Evolutionary conservation across 2,888 invertebrate genomes (phyloP), one percentile per base, ranked within the genome.

Genomic region (Campaea margaritaria): DNA sequence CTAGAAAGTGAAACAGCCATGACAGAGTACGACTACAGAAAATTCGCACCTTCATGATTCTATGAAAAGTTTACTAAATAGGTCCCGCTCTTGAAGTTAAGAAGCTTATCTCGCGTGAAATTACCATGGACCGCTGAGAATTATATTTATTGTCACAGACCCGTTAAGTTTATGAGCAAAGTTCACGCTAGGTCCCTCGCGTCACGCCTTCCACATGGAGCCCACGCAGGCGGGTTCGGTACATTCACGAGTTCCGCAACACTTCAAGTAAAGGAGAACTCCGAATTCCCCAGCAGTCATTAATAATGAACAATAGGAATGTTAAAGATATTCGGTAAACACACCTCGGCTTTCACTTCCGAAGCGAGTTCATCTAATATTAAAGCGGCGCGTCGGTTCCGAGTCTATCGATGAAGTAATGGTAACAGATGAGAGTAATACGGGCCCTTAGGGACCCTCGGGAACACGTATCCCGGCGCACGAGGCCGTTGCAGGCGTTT

Each of bases 161-260:
- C 13, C 38, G 34, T 48, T 27, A 44, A 52, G 14, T 52, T 58
- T 52, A 52, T 28, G 43, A 47, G 51, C 16, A 8, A 27, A 44
- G 47, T 48, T 42, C 28, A 13, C 51, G 51, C 21, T 4, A 38
- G 46, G 27, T 14, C 21, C 28, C 16, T 13, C n/a, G 4, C 36
- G 9, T 12, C 36, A 10, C n/a, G 36, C 36, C 36, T 36, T 36
- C 36, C 12, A 36, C 12, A 3, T 5, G 2, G 12, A n/a, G 10
- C 10, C 28, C 5, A 42, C 14, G 11, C 14, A 9, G 15, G n/a
- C 31, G 28, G 5, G 43, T 21, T 0, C 4, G 27, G 10, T n/a
- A 31, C 31, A 44, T 27, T 27, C 44, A 44, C 28, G 45, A 14
- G 43, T 43, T 43, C 7, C 21, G 21, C 1, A 43, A 12, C 21